Conservation (phyloP, 2,888 invertebrate genomes). For the Dynastes grantii region DNA sequence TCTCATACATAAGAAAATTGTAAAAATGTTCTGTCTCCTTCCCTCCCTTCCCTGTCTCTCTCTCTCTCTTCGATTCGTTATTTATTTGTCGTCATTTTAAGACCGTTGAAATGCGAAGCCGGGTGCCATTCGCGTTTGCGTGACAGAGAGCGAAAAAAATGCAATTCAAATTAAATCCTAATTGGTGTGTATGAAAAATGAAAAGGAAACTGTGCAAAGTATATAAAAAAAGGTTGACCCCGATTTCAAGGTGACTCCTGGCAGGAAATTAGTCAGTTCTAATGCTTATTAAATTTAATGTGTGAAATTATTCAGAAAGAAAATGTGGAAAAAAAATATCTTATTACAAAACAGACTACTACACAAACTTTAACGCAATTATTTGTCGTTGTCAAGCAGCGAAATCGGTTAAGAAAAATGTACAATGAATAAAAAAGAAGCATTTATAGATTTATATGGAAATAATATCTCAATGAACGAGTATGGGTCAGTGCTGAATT, state of each 20-base stretch:
- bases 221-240: no score
- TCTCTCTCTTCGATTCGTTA: constrained; percentile 6
- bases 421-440: neutral
- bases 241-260: constrained; percentile 39
- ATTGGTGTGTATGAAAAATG: constrained; percentile 47
- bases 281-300: constrained; percentile 41
- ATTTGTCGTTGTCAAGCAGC: constrained; percentile 14
- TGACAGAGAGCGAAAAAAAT: constrained; percentile 37
- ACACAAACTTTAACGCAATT: neutral
- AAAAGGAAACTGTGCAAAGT: constrained; percentile 40
- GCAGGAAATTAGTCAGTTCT: constrained; percentile 45
- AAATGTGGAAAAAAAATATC: constrained; percentile 8
- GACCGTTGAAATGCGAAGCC: constrained; percentile 14
- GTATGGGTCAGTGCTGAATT: no score
- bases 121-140: constrained; percentile 7
- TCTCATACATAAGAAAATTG: constrained; percentile 33
- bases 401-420: constrained; percentile 2
- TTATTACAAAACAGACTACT: constrained; percentile 22
- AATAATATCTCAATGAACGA: no score
- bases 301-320: constrained; percentile 42
- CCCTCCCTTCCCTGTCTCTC: no score
- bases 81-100: constrained; percentile 27
- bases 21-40: constrained; percentile 33
- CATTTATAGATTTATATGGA: neutral
- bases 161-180: constrained; percentile 44